phyloP scores from a whole-genome alignment of 2,113 vertebrate species.

The Paedocypris sp. region DNA sequence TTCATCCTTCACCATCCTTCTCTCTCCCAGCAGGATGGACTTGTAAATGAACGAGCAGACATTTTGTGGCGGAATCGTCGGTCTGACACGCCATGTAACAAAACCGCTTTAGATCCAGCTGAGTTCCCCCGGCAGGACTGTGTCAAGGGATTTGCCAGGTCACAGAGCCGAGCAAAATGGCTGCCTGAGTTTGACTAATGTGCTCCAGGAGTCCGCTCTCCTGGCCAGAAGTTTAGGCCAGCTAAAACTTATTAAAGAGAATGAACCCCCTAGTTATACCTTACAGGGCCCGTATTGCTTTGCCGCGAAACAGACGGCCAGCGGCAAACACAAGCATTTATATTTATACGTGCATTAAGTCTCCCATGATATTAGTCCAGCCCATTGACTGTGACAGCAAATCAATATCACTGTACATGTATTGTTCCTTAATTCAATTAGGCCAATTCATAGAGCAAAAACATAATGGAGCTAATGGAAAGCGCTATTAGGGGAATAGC shows the following conservation, averaged over 20 bases:
- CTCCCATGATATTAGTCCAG: conserved; percentile 30
- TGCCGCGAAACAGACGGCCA: not conserved
- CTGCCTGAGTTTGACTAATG: conserved; percentile 31
- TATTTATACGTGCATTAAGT: conserved; percentile 7
- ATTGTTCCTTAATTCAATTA: conserved; percentile 50
- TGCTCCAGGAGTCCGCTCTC: conserved; percentile 13
- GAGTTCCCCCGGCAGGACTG: conserved; percentile 26
- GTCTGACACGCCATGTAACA: conserved; percentile 28
- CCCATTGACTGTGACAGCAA: conserved; percentile 38
- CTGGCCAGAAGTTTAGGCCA: conserved; percentile 22
- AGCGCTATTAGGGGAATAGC: conserved; percentile 1
- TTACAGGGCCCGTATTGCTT: not conserved
- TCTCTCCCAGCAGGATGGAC: conserved; percentile 22
- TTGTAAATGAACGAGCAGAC: conserved; percentile 39
- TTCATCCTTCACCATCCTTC: conserved; percentile 16
- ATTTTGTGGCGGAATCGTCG: conserved; percentile 27
- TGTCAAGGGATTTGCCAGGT: conserved; percentile 33
- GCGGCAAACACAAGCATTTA: not conserved
- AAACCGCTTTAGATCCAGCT: conserved; percentile 29
- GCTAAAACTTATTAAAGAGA: conserved; percentile 27
- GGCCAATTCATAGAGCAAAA: conserved; percentile 43
- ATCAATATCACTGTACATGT: conserved; percentile 41
- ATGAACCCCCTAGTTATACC: conserved; percentile 12
- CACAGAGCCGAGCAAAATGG: conserved; percentile 28
- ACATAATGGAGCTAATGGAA: conserved; percentile 25